These are phyloP conservation scores for Pipra filicauda DNA, from an alignment of 2,113 vertebrate genomes.

Conservation along the genomic window DNA sequence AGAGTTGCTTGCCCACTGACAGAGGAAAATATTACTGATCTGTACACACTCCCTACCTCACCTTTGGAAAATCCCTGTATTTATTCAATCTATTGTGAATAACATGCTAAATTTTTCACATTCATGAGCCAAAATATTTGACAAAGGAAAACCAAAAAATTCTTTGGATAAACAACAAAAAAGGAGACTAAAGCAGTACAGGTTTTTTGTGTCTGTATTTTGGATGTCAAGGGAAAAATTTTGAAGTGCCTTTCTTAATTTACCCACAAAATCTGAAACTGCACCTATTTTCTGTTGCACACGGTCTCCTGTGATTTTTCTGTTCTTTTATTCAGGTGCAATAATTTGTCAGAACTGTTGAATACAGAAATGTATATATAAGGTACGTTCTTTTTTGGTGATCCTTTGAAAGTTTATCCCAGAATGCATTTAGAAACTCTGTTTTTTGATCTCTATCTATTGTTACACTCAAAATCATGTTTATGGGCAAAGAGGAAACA, in stretches of 20 bases:
- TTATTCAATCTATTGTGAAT: background rate
- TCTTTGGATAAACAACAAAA: background rate
- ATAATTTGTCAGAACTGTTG: background rate
- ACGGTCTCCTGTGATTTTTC: background rate
- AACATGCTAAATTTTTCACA: background rate
- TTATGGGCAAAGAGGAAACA: background rate
- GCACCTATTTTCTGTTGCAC: background rate
- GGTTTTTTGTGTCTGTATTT: rapidly evolving
- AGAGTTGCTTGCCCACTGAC: background rate
- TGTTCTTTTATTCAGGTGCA: background rate
- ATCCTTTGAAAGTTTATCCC: background rate
- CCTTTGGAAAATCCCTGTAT: constrained; percentile 25
- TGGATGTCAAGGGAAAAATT: background rate
- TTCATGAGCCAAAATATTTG: background rate
- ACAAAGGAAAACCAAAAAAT: background rate
- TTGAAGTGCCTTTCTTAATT: background rate
- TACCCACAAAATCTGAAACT: background rate
- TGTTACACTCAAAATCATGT: background rate
- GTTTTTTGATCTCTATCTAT: background rate
- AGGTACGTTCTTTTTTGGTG: background rate
- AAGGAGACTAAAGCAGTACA: background rate
- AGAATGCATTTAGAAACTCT: background rate
- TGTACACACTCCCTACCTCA: background rate
- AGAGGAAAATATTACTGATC: background rate
- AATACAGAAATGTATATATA: background rate